Conservation (phyloP, 2,797 vertebrate genomes). For the Epinephelus coioides region DNA sequence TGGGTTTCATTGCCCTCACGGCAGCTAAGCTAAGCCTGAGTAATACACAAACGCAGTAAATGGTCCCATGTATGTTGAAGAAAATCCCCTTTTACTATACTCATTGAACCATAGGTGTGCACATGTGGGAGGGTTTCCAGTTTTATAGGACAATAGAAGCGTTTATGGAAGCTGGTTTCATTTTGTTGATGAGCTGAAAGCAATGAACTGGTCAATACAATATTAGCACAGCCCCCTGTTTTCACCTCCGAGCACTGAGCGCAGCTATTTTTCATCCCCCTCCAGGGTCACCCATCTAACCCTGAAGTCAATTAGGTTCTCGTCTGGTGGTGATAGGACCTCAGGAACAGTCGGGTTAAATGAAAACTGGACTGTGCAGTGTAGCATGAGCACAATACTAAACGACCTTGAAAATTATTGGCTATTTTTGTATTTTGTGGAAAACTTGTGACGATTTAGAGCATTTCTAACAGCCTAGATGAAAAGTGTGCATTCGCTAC, state of each 20-base stretch:
- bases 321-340: constrained; percentile 35
- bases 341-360: constrained; percentile 36
- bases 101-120: constrained; percentile 25
- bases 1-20: constrained; percentile 45
- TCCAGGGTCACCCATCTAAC: constrained; percentile 66
- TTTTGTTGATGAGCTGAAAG: constrained; percentile 75
- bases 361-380: constrained; percentile 24
- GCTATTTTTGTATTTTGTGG: background rate
- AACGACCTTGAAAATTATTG: constrained; percentile 14
- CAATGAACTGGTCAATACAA: constrained; percentile 76
- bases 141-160: constrained; percentile 72
- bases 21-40: constrained; percentile 34
- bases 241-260: constrained; percentile 51
- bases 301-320: constrained; percentile 70
- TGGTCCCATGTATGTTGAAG: constrained; percentile 19
- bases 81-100: constrained; percentile 67
- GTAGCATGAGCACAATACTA: background rate
- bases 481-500: constrained; percentile 5
- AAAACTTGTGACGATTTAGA: background rate
- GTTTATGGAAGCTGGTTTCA: constrained; percentile 75
- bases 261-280: constrained; percentile 66
- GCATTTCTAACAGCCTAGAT: background rate
- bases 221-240: constrained; percentile 52
- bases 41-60: constrained; percentile 53
- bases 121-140: constrained; percentile 44